Evolutionary conservation across 2,113 vertebrate genomes (phyloP).

Genomic region (Caranx melampygus): DNA sequence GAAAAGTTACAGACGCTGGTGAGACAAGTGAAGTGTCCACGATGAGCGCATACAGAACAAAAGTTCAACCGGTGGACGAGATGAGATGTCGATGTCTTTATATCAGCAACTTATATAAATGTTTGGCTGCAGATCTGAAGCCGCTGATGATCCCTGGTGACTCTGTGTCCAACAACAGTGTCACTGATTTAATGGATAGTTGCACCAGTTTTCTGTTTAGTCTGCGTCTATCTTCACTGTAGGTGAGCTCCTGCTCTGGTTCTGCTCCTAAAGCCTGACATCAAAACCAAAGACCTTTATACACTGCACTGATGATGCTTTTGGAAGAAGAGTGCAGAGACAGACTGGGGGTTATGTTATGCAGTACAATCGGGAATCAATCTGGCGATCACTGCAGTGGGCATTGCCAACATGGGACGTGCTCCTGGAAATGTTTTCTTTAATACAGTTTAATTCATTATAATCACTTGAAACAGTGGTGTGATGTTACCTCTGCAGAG

Average conservation of each 20-base stretch:
- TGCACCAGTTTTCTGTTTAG: conserved; percentile 28
- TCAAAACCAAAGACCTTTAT: neutral
- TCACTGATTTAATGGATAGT: neutral
- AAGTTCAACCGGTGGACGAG: neutral
- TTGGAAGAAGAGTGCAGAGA: neutral
- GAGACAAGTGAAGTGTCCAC: neutral
- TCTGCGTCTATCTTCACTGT: conserved; percentile 25
- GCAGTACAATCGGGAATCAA: no score
- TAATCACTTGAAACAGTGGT: neutral
- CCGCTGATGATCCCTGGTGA: no score
- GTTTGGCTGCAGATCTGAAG: no score
- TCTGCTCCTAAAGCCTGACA: neutral
- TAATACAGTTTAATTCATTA: neutral
- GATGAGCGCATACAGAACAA: neutral
- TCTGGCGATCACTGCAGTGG: no score
- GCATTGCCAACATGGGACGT: no score
- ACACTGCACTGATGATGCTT: neutral
- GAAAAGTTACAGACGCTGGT: neutral
- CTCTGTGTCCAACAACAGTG: neutral
- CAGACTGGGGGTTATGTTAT: no score
- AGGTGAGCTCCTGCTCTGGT: neutral
- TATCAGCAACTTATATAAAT: no score
- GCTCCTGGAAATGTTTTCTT: no score
- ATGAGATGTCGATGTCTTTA: neutral
- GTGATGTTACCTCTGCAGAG: neutral